phyloP scores from a whole-genome alignment of 2,797 vertebrate species.

The Urophycis tenuis region DNA sequence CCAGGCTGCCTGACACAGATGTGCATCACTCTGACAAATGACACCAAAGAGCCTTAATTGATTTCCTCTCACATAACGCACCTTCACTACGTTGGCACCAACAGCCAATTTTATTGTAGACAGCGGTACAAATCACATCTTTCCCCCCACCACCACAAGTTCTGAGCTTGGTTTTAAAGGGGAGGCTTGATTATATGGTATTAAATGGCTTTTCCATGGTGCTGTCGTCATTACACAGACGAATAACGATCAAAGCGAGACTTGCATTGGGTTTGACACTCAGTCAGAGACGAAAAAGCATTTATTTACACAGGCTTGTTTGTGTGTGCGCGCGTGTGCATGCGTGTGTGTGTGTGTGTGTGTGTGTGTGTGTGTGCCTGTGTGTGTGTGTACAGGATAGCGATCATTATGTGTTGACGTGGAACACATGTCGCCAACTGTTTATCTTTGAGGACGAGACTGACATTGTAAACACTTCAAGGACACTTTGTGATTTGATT shows the following conservation, averaged over 20 bases:
- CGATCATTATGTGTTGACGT: neutral
- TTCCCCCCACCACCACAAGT: neutral
- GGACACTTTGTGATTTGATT: neutral
- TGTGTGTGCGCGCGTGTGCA: neutral
- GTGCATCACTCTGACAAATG: conserved; percentile 3
- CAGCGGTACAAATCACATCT: neutral
- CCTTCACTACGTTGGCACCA: neutral
- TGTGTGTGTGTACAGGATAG: neutral
- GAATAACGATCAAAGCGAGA: neutral
- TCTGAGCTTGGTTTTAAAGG: neutral
- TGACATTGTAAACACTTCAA: neutral
- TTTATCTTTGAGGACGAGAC: neutral
- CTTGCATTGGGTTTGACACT: neutral
- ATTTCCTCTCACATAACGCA: conserved; percentile 3
- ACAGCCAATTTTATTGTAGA: neutral
- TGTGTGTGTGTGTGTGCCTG: neutral
- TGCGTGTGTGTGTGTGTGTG: neutral
- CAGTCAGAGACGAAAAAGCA: neutral
- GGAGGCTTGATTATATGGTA: conserved; percentile 3
- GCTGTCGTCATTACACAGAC: conserved; percentile 1
- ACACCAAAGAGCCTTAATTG: neutral
- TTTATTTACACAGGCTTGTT: neutral
- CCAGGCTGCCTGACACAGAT: neutral
- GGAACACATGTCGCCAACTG: neutral
- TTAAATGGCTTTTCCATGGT: conserved; percentile 1